Percentiles rank a stretch among this genome's conserved stretches.
These are phyloP conservation scores for Anoplius nigerrimus DNA, from an alignment of 2,888 invertebrate genomes.

Conservation along the genomic window DNA sequence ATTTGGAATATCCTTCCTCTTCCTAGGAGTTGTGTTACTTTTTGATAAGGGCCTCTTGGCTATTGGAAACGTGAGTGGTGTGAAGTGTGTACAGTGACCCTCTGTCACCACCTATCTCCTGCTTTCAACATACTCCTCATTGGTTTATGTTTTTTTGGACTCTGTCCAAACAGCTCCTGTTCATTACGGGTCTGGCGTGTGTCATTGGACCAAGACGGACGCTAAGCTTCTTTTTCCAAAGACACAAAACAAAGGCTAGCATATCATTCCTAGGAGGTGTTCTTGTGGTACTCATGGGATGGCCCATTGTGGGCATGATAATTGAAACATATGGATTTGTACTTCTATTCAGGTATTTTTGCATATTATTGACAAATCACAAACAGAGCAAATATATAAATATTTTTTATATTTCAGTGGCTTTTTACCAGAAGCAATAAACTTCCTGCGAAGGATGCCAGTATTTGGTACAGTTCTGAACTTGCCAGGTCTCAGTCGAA, in stretches of 20 bases:
- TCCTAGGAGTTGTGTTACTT: slow-evolving; percentile 93
- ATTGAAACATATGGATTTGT: slow-evolving; percentile 98
- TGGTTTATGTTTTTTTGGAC: neutral
- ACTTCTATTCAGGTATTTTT: slow-evolving; percentile 83
- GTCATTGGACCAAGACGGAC: slow-evolving; percentile 97
- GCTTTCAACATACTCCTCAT: neutral
- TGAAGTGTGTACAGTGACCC: neutral
- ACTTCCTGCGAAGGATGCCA: slow-evolving; percentile 95
- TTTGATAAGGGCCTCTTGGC: slow-evolving; percentile 98
- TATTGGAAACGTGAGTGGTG: slow-evolving; percentile 95
- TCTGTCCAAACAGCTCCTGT: slow-evolving; percentile 85
- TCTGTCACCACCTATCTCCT: neutral
- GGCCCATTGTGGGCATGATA: slow-evolving; percentile 97
- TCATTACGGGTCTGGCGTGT: slow-evolving; percentile 95
- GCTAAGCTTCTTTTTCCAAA: slow-evolving; percentile 97
- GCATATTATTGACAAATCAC: neutral
- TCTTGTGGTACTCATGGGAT: slow-evolving; percentile 92
- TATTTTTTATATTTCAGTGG: slow-evolving; percentile 81
- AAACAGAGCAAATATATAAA: slow-evolving; percentile 5
- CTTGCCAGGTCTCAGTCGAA: slow-evolving; percentile 91
- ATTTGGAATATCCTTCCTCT: slow-evolving; percentile 96
- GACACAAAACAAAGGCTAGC: slow-evolving; percentile 94
- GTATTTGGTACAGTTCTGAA: slow-evolving; percentile 91
- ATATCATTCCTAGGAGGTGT: slow-evolving; percentile 95
- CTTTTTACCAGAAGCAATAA: slow-evolving; percentile 96